Percentiles rank a stretch among this genome's conserved stretches.
Conservation (phyloP, 2,797 vertebrate species). For the Decapterus maruadsi region DNA sequence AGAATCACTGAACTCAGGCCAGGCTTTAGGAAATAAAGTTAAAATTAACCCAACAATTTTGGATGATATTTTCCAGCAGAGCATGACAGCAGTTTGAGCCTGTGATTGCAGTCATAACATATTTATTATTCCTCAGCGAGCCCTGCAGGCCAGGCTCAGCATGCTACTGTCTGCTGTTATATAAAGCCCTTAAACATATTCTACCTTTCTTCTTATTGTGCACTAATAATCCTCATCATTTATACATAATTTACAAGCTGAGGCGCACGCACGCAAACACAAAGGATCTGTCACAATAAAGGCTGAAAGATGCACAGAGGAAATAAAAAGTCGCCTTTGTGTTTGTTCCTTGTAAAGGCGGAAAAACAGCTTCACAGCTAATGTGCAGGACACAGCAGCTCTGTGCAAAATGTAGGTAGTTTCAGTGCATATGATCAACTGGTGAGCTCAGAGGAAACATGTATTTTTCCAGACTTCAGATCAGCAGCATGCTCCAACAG, state of each 20-base stretch:
- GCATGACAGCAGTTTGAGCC: slow-evolving; percentile 5
- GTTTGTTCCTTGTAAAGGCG: slow-evolving; percentile 19
- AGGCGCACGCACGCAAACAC: too few relatives aligned
- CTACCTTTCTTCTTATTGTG: not conserved
- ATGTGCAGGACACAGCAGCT: slow-evolving; percentile 10
- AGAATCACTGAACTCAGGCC: not conserved
- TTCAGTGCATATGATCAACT: not conserved
- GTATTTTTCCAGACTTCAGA: not conserved
- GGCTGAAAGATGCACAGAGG: not conserved
- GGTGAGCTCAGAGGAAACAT: not conserved
- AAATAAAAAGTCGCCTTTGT: slow-evolving; percentile 45
- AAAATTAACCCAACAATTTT: not conserved
- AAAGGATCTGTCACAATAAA: not conserved
- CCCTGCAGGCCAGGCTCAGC: slow-evolving; percentile 29
- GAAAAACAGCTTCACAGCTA: slow-evolving; percentile 14
- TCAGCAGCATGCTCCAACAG: not conserved
- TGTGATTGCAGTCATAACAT: slow-evolving; percentile 43
- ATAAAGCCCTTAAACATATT: slow-evolving; percentile 32
- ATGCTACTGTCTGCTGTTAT: slow-evolving; percentile 31
- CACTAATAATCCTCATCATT: not conserved
- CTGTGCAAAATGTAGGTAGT: not conserved
- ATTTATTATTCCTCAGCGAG: slow-evolving; percentile 42
- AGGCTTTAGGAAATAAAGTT: slow-evolving; percentile 4
- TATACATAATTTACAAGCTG: accelerated
- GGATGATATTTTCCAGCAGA: not conserved